A percentile compares a stretch with the other conserved stretches of the same genome.
phyloP scores from a whole-genome alignment of 2,113 vertebrate genomes.

The Nothocercus nigrocapillus region DNA sequence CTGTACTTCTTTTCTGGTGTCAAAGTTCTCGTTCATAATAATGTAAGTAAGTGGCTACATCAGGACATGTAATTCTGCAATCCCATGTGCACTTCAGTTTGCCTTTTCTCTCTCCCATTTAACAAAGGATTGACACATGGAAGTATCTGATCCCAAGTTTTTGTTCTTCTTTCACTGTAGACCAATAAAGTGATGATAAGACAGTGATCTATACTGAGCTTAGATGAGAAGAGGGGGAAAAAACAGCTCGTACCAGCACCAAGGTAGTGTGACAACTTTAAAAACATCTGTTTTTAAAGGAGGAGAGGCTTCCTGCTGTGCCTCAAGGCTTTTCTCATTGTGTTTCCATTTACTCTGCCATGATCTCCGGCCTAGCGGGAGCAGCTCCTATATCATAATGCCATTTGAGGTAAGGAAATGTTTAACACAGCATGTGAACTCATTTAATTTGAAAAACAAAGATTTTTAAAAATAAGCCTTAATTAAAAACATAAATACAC shows the following conservation, averaged over 20 bases:
- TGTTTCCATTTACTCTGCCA: accelerated
- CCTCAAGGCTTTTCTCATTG: neutral
- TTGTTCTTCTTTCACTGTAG: neutral
- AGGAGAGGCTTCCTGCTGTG: accelerated
- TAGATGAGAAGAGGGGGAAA: neutral
- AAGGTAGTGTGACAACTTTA: neutral
- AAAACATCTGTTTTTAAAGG: neutral
- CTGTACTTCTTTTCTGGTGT: neutral
- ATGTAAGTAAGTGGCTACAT: neutral
- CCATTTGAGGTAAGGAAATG: neutral
- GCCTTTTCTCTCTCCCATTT: neutral
- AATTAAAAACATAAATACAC: neutral
- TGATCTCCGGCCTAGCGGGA: accelerated
- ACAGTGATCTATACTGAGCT: neutral
- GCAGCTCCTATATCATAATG: neutral
- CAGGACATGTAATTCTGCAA: neutral
- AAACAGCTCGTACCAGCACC: neutral
- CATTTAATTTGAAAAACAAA: neutral
- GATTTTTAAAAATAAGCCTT: neutral
- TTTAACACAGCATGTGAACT: neutral
- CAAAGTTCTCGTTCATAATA: neutral
- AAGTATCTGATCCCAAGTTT: neutral
- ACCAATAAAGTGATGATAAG: neutral
- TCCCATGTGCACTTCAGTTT: neutral
- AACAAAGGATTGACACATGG: neutral